Percentiles rank a stretch among this genome's conserved stretches.
Evolutionary conservation across 2,113 vertebrate species (phyloP).

Genomic region (Xiphorhynchus elegans): DNA sequence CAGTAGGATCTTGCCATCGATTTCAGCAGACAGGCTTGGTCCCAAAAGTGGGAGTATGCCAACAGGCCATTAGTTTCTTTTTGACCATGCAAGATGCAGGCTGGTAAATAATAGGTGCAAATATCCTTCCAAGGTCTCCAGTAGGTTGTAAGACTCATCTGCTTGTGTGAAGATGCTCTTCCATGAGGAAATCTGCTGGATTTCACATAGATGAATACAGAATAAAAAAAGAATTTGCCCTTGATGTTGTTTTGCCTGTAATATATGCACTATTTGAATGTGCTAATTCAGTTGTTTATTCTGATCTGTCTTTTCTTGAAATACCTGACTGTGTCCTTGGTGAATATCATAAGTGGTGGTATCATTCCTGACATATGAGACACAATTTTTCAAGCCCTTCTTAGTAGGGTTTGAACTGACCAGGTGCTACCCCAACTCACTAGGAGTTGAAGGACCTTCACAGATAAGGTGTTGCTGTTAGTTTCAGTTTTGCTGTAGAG

Average conservation of each 20-base stretch:
- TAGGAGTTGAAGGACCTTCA: slow-evolving; percentile 54
- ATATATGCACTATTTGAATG: background rate
- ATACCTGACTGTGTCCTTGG: slow-evolving; percentile 44
- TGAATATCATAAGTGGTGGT: slow-evolving; percentile 1
- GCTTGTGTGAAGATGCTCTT: slow-evolving; percentile 27
- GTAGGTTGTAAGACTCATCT: slow-evolving; percentile 24
- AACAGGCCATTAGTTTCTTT: background rate
- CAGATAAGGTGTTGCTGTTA: slow-evolving; percentile 43
- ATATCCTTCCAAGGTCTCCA: background rate
- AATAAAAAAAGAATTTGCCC: slow-evolving; percentile 9
- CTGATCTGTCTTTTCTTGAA: slow-evolving; percentile 29
- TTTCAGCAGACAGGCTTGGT: background rate
- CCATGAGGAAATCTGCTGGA: slow-evolving; percentile 23
- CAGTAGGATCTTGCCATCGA: background rate
- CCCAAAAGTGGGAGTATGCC: background rate
- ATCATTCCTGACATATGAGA: background rate
- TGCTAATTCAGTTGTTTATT: background rate
- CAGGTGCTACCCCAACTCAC: slow-evolving; percentile 55
- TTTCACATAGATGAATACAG: slow-evolving; percentile 9
- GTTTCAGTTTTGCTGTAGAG: slow-evolving; percentile 44
- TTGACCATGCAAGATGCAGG: background rate
- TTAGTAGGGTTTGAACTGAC: background rate
- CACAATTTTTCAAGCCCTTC: slow-evolving; percentile 23
- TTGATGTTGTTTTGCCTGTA: slow-evolving; percentile 45
- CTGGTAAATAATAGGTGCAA: slow-evolving; percentile 21